phyloP scores from a whole-genome alignment of 1,140 invertebrate species.

The Bombus pyrosoma region DNA sequence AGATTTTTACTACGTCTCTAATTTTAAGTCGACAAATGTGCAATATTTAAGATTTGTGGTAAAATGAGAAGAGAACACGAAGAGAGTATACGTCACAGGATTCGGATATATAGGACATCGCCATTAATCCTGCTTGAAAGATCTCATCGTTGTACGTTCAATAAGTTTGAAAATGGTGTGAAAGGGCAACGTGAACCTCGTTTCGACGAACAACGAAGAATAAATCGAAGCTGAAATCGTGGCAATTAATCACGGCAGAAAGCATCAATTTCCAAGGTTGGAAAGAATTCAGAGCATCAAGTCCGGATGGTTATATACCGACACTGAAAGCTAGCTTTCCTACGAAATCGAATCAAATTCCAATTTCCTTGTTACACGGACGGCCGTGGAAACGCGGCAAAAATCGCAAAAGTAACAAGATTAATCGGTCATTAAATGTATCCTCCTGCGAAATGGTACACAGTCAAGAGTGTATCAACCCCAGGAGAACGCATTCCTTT shows the following conservation, averaged over 20 bases:
- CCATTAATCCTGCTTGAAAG: neutral
- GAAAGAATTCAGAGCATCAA: neutral
- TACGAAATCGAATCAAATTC: neutral
- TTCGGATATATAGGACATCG: too few relatives aligned
- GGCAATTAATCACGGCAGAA: neutral
- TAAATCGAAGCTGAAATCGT: neutral
- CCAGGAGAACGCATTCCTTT: constrained; percentile 32
- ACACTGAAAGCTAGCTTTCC: too few relatives aligned
- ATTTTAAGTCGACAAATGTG: too few relatives aligned
- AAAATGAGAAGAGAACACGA: too few relatives aligned
- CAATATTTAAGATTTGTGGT: too few relatives aligned
- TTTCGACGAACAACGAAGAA: neutral
- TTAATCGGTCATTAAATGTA: constrained; percentile 44
- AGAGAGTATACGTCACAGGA: too few relatives aligned
- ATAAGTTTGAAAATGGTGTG: neutral
- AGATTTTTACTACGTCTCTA: too few relatives aligned
- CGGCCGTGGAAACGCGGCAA: neutral
- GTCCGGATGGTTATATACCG: too few relatives aligned
- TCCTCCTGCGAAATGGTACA: constrained; percentile 39
- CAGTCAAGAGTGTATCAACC: constrained; percentile 50
- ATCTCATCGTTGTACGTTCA: neutral
- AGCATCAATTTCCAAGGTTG: neutral
- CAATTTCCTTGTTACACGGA: constrained; percentile 9
- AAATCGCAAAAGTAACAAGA: constrained; percentile 10
- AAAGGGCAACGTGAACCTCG: too few relatives aligned